Percentiles rank a stretch among this genome's conserved stretches.
phyloP scores from a whole-genome alignment of 2,888 invertebrate genomes.

The Priapulus caudatus region DNA sequence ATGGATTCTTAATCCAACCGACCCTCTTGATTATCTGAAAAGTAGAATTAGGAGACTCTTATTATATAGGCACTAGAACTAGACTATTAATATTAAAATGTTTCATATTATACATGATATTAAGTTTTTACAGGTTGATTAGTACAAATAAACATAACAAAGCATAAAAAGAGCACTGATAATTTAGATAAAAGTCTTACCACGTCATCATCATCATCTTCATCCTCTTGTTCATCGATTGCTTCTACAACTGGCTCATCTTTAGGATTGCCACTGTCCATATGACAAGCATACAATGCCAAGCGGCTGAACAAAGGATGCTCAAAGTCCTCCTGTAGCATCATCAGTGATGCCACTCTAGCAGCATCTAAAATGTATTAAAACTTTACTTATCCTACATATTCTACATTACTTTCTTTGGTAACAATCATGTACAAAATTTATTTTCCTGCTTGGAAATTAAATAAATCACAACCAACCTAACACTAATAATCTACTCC shows the following conservation, averaged over 20 bases:
- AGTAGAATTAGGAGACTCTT: too few relatives aligned
- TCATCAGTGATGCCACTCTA: slow-evolving; percentile 59
- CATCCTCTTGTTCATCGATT: slow-evolving; percentile 10
- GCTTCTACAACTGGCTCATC: not conserved
- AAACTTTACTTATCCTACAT: too few relatives aligned
- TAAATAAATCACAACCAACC: not conserved
- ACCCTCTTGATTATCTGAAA: slow-evolving; percentile 56
- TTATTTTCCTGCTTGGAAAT: not conserved
- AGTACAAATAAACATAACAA: too few relatives aligned
- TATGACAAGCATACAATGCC: slow-evolving; percentile 60
- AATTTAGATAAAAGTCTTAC: too few relatives aligned
- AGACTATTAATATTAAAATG: too few relatives aligned
- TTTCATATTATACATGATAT: too few relatives aligned
- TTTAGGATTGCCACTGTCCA: slow-evolving; percentile 44
- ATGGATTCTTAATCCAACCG: slow-evolving; percentile 63
- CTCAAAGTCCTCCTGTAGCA: slow-evolving; percentile 75
- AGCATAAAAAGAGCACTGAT: too few relatives aligned
- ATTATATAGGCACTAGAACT: too few relatives aligned
- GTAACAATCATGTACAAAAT: slow-evolving; percentile 5
- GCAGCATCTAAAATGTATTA: slow-evolving; percentile 48
- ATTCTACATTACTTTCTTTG: too few relatives aligned
- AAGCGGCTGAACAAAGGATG: slow-evolving; percentile 56
- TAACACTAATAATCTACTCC: not conserved
- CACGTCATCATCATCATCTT: slow-evolving; percentile 16
- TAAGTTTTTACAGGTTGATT: too few relatives aligned